Percentiles rank a stretch among this genome's conserved stretches.
Conservation (phyloP, 1,140 invertebrate species). For the Drosophila lini region DNA sequence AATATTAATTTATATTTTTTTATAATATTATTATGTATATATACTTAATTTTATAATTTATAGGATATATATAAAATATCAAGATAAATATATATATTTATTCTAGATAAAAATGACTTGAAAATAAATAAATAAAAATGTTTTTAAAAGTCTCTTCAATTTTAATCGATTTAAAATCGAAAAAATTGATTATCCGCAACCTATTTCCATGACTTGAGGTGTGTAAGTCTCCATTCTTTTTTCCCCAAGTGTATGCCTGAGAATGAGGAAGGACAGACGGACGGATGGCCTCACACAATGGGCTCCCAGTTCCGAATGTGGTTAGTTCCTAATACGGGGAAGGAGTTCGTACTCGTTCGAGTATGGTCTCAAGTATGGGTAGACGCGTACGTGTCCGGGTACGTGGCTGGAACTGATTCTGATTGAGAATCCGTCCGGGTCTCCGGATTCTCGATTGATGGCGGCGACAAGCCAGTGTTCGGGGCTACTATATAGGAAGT, state of each 20-base stretch:
- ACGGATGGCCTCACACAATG: conserved; percentile 8
- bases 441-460: conserved; percentile 28
- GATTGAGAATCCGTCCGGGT: conserved; percentile 56
- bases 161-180: background rate
- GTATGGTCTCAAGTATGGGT: background rate
- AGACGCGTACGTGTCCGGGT: conserved; percentile 15
- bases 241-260: background rate
- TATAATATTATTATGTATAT: too few relatives aligned
- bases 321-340: conserved; percentile 24
- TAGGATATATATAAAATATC: too few relatives aligned
- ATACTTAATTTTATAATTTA: too few relatives aligned
- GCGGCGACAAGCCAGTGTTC: conserved; percentile 23
- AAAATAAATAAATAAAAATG: too few relatives aligned
- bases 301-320: conserved; percentile 30
- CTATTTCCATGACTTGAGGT: background rate
- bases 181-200: background rate
- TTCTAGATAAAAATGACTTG: too few relatives aligned
- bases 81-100: too few relatives aligned
- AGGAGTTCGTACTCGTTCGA: background rate
- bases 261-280: background rate
- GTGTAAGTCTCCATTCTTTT: background rate
- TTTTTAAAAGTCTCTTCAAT: background rate
- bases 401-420: conserved; percentile 34
- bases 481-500: conserved; percentile 16
- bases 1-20: too few relatives aligned